Base-by-base conservation (phyloP, 2,113 vertebrate species). In the Aviceda subcristata region DNA sequence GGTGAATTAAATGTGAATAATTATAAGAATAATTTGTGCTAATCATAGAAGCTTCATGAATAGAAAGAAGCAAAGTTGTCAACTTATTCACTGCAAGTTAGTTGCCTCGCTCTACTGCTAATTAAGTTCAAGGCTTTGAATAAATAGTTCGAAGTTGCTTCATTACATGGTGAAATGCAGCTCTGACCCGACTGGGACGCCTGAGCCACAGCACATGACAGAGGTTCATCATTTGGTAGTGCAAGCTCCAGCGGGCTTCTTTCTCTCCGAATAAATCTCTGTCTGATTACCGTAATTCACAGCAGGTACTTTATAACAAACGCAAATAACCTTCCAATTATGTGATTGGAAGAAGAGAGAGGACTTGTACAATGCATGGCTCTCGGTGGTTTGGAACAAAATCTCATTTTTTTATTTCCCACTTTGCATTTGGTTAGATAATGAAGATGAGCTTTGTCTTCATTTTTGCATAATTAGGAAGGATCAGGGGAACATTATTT, bases 1-100 rank as follows among this genome's bases (percentile, higher is more conserved):
- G 3, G 13, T 88, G 55, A 90, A 95, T 93, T 95, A 92, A 92
- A 94, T 93, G 45, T 84, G 82, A 93, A 90, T 94, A 95, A 97
- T 93, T 95, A 50, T 41, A 77, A 86, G 88, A 94, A 73, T 90
- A 86, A 92, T 80, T 93, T 81, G 66, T 91, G 88, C 68, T 94
- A 93, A 84, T 94, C 75, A 64, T 68, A 43, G 68, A 77, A 77
- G 8, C 2, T 79, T 95, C 83, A 75, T 53, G 68, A 96, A 93
- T 50, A 80, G 32, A 92, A 88, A 74, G 76, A 79, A 59, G 53
- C 12, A 11, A 60, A 82, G 41, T 67, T 77, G 81, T 69, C 81
- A 76, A 71, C 93, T 90, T 95, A 88, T 29, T 94, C 77, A 83
- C n/a, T 94, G 53, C 30, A 73, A 89, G 76, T 90, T 88, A 84